phyloP scores from a whole-genome alignment of 2,797 vertebrate genomes.

The Babyrousa celebensis region DNA sequence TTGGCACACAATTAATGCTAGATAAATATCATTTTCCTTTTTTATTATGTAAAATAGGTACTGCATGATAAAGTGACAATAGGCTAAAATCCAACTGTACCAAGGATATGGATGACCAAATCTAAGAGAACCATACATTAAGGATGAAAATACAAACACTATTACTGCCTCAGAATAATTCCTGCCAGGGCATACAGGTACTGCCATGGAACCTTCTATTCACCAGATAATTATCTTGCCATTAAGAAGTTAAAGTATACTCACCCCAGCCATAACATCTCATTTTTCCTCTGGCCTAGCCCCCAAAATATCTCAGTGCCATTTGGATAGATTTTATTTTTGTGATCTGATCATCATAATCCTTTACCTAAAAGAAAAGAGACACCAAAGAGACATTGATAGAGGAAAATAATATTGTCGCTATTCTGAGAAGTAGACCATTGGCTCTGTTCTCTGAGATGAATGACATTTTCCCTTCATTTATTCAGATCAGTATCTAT shows the following conservation, averaged over 20 bases:
- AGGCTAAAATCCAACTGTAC: neutral
- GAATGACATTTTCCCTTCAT: neutral
- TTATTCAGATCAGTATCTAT: neutral
- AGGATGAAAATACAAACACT: neutral
- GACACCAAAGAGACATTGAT: neutral
- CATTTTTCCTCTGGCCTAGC: neutral
- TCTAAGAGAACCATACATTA: neutral
- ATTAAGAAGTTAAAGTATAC: neutral
- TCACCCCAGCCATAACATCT: neutral
- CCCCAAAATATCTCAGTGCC: neutral
- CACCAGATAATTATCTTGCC: neutral
- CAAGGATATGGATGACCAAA: neutral
- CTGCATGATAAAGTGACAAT: neutral
- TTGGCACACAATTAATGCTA: neutral
- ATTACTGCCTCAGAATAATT: neutral
- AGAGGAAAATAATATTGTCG: neutral
- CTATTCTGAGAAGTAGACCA: neutral
- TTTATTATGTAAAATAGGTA: constrained; percentile 25
- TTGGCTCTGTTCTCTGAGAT: neutral
- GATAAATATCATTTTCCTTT: neutral
- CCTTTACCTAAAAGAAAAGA: neutral
- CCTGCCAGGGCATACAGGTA: neutral
- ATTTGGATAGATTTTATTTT: neutral
- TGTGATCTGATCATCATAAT: neutral
- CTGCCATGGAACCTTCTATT: neutral